phyloP scores from a whole-genome alignment of 2,888 invertebrate genomes.

The Spodoptera exigua region DNA sequence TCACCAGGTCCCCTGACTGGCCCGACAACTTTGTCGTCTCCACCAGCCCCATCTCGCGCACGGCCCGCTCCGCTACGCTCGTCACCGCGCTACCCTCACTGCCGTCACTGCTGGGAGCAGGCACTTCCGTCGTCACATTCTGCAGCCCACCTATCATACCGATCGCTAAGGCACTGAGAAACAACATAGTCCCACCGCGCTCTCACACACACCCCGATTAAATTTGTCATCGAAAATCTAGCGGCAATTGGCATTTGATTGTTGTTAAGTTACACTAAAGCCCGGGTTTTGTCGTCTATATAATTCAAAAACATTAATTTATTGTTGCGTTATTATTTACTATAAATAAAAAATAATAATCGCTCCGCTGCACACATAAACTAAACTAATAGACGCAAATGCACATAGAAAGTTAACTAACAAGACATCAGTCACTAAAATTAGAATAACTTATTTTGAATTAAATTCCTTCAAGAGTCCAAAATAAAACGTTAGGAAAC shows the following conservation, averaged over 20 bases:
- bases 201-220: slow-evolving; percentile 64
- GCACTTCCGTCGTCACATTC: slow-evolving; percentile 82
- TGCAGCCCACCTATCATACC: slow-evolving; percentile 84
- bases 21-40: slow-evolving; percentile 76
- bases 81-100: slow-evolving; percentile 76
- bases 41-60: slow-evolving; percentile 79
- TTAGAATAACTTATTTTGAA: slow-evolving; percentile 63
- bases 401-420: slow-evolving; percentile 48
- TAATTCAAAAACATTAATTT: slow-evolving; percentile 38
- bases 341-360: slow-evolving; percentile 51
- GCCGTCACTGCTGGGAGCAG: slow-evolving; percentile 76
- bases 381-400: slow-evolving; percentile 59
- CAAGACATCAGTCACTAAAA: slow-evolving; percentile 48
- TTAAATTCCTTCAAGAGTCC: slow-evolving; percentile 60
- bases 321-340: slow-evolving; percentile 46
- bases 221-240: slow-evolving; percentile 76
- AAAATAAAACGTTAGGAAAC: slow-evolving; percentile 79
- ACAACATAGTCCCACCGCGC: slow-evolving; percentile 86
- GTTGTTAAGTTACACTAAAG: slow-evolving; percentile 64
- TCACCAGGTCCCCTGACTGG: slow-evolving; percentile 77
- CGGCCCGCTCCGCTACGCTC: slow-evolving; percentile 68
- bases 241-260: slow-evolving; percentile 80
- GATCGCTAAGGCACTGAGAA: slow-evolving; percentile 87
- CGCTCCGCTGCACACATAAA: slow-evolving; percentile 57
- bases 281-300: slow-evolving; percentile 46